Conservation (phyloP, 2,888 invertebrate genomes). For the Falcaria lacertinaria region DNA sequence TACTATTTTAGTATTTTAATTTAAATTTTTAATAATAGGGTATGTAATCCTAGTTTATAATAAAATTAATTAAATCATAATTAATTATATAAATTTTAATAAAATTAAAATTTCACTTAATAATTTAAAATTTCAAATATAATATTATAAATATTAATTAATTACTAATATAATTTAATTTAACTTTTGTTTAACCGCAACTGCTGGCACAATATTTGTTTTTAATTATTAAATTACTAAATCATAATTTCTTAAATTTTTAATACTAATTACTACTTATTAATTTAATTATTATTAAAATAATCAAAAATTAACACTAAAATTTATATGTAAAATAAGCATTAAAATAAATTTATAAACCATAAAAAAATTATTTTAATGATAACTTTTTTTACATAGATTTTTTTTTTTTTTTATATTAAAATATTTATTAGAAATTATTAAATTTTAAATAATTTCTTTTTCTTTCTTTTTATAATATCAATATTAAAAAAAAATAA, state of each 20-base stretch:
- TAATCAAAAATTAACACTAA: conserved; percentile 56
- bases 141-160: conserved; percentile 39
- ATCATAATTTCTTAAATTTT: conserved; percentile 81
- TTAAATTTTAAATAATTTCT: conserved; percentile 24
- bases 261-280: conserved; percentile 70
- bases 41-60: conserved; percentile 84
- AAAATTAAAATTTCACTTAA: conserved; percentile 81
- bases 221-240: conserved; percentile 79
- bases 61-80: conserved; percentile 64
- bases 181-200: conserved; percentile 83
- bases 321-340: conserved; percentile 78
- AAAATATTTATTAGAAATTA: conserved; percentile 12
- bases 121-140: conserved; percentile 62
- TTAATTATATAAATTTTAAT: conserved; percentile 45
- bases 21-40: conserved; percentile 82
- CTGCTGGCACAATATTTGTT: conserved; percentile 85
- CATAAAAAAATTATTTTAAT: conserved; percentile 69
- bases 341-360: conserved; percentile 67
- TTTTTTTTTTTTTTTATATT: conserved; percentile 51
- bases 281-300: conserved; percentile 56
- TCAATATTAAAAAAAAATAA: conserved; percentile 23
- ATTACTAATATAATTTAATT: conserved; percentile 75
- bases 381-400: conserved; percentile 34
- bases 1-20: conserved; percentile 76
- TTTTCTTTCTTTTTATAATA: conserved; percentile 28